Conservation (phyloP, 2,888 invertebrate species). For the Rhagium mordax region DNA sequence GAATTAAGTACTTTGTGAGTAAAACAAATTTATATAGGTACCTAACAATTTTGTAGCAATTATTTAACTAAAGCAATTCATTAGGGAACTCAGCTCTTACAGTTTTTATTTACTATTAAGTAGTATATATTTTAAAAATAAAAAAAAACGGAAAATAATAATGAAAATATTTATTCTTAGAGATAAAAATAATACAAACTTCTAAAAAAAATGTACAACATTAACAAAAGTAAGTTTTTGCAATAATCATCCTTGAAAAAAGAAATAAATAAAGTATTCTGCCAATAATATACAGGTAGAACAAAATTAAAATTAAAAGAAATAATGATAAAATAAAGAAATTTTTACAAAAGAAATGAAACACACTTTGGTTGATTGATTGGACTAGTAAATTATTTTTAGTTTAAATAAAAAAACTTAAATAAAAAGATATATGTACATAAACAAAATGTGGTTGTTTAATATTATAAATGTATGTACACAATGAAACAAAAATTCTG, state of each 20-base stretch:
- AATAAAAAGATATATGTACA: conserved; percentile 47
- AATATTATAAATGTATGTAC: conserved; percentile 35
- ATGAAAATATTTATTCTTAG: conserved; percentile 56
- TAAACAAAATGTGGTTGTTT: conserved; percentile 33
- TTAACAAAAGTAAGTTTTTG: conserved; percentile 48
- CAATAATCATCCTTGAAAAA: conserved; percentile 32
- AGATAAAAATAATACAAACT: conserved; percentile 54
- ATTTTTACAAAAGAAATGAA: conserved; percentile 52
- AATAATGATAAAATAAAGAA: conserved; percentile 47
- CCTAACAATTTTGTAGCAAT: too few species aligned
- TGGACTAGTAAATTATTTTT: conserved; percentile 67
- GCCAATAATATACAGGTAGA: conserved; percentile 42
- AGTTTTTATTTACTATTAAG: conserved; percentile 31
- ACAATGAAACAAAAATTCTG: conserved; percentile 4
- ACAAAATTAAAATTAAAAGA: conserved; percentile 50
- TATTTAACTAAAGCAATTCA: too few species aligned
- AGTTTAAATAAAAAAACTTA: conserved; percentile 53
- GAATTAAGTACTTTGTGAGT: too few species aligned
- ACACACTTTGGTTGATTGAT: conserved; percentile 69
- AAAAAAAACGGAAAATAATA: conserved; percentile 50
- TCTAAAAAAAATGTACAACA: conserved; percentile 50
- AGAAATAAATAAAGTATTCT: conserved; percentile 44
- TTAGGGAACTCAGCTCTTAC: conserved; percentile 12
- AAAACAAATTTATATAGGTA: too few species aligned
- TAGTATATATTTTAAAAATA: conserved; percentile 40